Percentiles rank a stretch among this genome's conserved stretches.
phyloP scores from a whole-genome alignment of 2,113 vertebrate genomes.

The Heptranchias perlo region DNA sequence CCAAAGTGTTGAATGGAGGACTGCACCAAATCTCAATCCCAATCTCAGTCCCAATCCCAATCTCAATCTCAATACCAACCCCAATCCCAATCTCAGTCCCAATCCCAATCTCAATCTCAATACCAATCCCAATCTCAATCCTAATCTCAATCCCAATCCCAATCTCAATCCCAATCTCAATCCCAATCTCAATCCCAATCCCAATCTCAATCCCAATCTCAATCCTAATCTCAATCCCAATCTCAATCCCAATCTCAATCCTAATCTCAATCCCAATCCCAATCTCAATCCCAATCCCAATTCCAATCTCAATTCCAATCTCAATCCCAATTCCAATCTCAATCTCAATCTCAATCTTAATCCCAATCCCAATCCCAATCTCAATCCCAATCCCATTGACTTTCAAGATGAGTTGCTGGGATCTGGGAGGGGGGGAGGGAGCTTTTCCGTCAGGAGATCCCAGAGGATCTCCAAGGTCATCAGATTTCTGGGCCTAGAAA shows the following conservation, averaged over 20 bases:
- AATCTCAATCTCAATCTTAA: background rate
- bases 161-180: background rate
- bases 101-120: background rate
- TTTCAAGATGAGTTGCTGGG: too few relatives aligned
- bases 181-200: background rate
- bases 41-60: background rate
- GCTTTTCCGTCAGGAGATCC: background rate
- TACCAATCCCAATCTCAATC: background rate
- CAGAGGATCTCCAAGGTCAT: background rate
- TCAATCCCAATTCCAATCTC: background rate
- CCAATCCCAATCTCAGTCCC: background rate
- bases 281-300: background rate
- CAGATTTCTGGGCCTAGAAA: background rate
- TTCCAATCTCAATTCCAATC: background rate
- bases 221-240: background rate
- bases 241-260: background rate
- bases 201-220: too few relatives aligned
- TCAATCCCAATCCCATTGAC: too few relatives aligned
- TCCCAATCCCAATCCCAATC: too few relatives aligned
- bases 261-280: background rate
- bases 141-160: background rate
- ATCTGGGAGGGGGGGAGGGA: background rate
- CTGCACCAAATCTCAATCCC: background rate
- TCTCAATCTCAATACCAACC: background rate
- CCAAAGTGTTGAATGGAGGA: background rate